Percentiles rank a stretch among this genome's conserved stretches.
Evolutionary conservation across 2,113 vertebrate genomes (phyloP).

Genomic region (Mirza zaza): DNA sequence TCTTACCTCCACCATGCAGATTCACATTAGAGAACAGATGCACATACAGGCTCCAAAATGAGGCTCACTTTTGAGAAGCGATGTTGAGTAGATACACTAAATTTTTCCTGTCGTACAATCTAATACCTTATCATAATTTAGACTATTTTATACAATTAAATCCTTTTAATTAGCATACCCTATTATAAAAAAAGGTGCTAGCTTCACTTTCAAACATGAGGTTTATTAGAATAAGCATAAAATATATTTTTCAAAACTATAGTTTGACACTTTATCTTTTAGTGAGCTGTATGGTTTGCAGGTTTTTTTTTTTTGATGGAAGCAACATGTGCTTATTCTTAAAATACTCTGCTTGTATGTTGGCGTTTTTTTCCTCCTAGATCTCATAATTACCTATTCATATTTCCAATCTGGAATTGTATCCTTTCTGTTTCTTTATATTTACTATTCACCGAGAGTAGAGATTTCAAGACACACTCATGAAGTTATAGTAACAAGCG

Average conservation of each 20-base stretch:
- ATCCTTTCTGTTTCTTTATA: neutral
- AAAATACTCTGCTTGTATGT: neutral
- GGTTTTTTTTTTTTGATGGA: neutral
- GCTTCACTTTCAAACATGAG: neutral
- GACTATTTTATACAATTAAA: conserved; percentile 18
- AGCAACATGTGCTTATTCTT: neutral
- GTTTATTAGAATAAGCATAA: neutral
- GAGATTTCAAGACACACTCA: neutral
- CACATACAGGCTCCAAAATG: neutral
- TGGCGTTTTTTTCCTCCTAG: neutral
- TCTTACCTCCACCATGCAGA: neutral
- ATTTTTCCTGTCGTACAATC: neutral
- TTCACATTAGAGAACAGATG: neutral
- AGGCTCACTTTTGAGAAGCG: neutral
- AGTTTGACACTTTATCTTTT: neutral
- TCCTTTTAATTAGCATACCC: conserved; percentile 21
- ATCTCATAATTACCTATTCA: neutral
- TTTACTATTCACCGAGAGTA: neutral
- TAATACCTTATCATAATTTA: conserved; percentile 11
- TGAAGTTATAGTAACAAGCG: neutral
- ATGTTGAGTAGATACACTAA: neutral
- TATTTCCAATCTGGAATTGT: neutral
- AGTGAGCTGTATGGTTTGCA: neutral
- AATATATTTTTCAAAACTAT: neutral
- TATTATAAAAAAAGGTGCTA: neutral